These are phyloP conservation scores for Drosophila anceps DNA, from an alignment of 2,888 invertebrate species.

Conservation along the genomic window DNA sequence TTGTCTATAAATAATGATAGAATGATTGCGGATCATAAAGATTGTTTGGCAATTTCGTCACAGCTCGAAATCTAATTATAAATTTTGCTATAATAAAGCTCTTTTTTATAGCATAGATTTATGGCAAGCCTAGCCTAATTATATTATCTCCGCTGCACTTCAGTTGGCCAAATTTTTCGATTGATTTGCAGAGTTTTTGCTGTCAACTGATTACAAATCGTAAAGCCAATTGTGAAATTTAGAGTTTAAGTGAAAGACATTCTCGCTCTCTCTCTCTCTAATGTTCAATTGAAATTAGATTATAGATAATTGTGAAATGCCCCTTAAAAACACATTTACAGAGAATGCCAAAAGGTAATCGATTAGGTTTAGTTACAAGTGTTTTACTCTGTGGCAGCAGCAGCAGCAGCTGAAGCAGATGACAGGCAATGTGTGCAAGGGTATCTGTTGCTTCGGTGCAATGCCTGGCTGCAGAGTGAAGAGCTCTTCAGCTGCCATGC, in stretches of 20 bases:
- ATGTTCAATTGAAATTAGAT: too few relatives aligned
- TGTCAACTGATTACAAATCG: conserved; percentile 20
- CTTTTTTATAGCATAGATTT: conserved; percentile 4
- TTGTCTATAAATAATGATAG: conserved; percentile 4
- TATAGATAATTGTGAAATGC: not conserved
- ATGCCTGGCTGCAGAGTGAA: conserved; percentile 1
- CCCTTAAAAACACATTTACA: conserved; percentile 1
- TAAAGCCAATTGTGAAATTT: conserved; percentile 19
- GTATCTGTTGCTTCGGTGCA: conserved; percentile 37
- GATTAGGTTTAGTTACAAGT: conserved; percentile 12
- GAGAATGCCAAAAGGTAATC: conserved; percentile 28
- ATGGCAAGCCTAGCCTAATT: not conserved
- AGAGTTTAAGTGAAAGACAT: not conserved
- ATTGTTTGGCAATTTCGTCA: not conserved
- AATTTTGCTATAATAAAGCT: conserved; percentile 10
- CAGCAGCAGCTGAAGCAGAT: not conserved
- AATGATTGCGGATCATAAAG: conserved; percentile 1
- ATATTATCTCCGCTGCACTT: not conserved
- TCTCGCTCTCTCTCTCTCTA: not conserved
- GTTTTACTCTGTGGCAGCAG: not conserved
- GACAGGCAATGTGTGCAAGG: conserved; percentile 14
- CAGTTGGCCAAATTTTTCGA: not conserved
- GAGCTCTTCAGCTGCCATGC: not conserved
- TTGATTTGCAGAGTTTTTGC: not conserved
- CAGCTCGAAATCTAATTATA: conserved; percentile 8